phyloP scores from a whole-genome alignment of 1,140 invertebrate genomes.

The Heliconius nattereri region DNA sequence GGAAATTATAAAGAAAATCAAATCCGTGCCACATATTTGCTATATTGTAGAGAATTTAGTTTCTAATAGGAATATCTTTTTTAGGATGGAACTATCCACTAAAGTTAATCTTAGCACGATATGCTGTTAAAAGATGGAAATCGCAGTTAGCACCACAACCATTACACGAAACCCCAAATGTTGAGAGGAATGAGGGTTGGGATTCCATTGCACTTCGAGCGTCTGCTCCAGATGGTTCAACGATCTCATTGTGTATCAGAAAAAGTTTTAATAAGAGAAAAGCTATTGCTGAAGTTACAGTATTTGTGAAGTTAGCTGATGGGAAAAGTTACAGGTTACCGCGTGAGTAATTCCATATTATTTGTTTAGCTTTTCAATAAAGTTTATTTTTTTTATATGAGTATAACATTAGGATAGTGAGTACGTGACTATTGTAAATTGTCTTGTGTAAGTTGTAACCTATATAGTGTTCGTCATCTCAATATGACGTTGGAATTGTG shows the following conservation, averaged over 20 bases:
- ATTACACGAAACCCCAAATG: conserved; percentile 48
- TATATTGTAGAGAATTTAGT: no score
- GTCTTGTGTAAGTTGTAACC: no score
- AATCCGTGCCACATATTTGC: no score
- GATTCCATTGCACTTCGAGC: conserved; percentile 68
- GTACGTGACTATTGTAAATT: no score
- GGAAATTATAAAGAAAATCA: no score
- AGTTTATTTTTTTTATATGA: neutral
- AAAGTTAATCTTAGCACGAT: conserved; percentile 62
- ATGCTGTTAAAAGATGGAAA: conserved; percentile 67
- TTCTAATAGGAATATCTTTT: conserved; percentile 4
- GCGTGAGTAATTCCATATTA: conserved; percentile 61
- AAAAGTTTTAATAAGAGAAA: conserved; percentile 53
- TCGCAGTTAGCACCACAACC: conserved; percentile 34
- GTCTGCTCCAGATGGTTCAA: conserved; percentile 68
- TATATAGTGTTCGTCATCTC: no score
- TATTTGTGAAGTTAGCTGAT: conserved; percentile 76
- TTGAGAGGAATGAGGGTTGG: conserved; percentile 52
- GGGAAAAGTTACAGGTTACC: conserved; percentile 78
- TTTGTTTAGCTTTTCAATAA: no score
- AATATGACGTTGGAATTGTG: no score
- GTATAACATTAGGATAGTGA: no score
- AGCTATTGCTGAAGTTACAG: conserved; percentile 67
- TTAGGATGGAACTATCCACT: conserved; percentile 75
- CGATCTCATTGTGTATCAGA: conserved; percentile 69